A percentile compares a stretch with the other conserved stretches of the same genome.
Evolutionary conservation across 1,140 invertebrate genomes (phyloP).

Genomic region (Vanessa atalanta): DNA sequence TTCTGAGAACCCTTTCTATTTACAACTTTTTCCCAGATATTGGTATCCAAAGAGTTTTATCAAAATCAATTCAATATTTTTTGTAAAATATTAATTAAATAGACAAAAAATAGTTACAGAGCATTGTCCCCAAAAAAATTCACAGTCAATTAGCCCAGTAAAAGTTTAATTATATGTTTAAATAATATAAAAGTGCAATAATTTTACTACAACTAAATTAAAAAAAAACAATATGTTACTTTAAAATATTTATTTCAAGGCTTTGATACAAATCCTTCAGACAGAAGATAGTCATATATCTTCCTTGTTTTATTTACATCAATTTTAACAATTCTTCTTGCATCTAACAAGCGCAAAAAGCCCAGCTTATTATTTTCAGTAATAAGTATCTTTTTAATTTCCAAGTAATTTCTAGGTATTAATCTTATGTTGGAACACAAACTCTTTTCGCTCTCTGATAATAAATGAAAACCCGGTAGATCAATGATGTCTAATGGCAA

Average conservation of each 20-base stretch:
- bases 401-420: slow-evolving; percentile 88
- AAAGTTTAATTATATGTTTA: too few relatives aligned
- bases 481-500: slow-evolving; percentile 88
- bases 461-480: slow-evolving; percentile 89
- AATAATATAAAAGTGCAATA: too few relatives aligned
- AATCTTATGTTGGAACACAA: slow-evolving; percentile 89
- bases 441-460: slow-evolving; percentile 87
- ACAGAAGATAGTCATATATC: slow-evolving; percentile 90
- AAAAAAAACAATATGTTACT: slow-evolving; percentile 10
- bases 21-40: too few relatives aligned
- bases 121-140: too few relatives aligned
- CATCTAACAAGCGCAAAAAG: slow-evolving; percentile 88
- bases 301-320: slow-evolving; percentile 97
- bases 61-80: too few relatives aligned
- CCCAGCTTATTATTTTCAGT: slow-evolving; percentile 88
- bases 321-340: slow-evolving; percentile 91
- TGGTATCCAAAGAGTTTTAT: too few relatives aligned
- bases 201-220: not conserved
- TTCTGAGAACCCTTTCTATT: too few relatives aligned
- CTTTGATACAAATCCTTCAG: slow-evolving; percentile 85
- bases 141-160: too few relatives aligned
- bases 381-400: slow-evolving; percentile 88
- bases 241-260: slow-evolving; percentile 24
- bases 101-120: too few relatives aligned
- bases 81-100: too few relatives aligned